These are phyloP conservation scores for Sesamia inferens DNA, from an alignment of 2,888 invertebrate species.

Conservation along the genomic window DNA sequence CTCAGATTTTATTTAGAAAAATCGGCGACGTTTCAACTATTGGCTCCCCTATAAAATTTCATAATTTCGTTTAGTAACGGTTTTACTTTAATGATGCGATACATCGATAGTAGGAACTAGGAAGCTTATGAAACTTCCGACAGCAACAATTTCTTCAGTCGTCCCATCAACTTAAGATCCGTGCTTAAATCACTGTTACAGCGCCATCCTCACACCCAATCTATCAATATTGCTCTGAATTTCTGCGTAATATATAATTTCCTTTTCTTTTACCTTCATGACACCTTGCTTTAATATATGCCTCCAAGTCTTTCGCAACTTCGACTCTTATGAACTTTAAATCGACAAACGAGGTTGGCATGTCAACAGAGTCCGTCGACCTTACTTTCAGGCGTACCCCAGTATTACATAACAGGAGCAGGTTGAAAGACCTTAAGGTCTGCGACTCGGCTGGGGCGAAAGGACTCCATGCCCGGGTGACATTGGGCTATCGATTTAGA, in stretches of 20 bases:
- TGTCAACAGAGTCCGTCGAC: conserved; percentile 54
- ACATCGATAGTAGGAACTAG: conserved; percentile 23
- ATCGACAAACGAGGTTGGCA: conserved; percentile 53
- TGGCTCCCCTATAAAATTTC: no score
- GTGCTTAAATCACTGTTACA: conserved; percentile 4
- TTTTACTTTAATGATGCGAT: conserved; percentile 49
- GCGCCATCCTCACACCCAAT: background rate
- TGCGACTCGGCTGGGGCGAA: conserved; percentile 63
- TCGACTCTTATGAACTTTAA: conserved; percentile 32
- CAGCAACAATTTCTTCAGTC: conserved; percentile 10
- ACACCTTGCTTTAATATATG: background rate
- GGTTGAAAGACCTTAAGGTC: conserved; percentile 68
- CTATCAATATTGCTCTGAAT: background rate
- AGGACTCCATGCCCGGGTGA: conserved; percentile 66
- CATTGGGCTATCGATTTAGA: conserved; percentile 64
- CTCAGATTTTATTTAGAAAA: no score
- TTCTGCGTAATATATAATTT: background rate
- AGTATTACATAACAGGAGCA: conserved; percentile 61
- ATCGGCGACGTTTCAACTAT: no score
- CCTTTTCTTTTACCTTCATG: background rate
- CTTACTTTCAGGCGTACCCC: conserved; percentile 46
- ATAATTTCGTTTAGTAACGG: no score
- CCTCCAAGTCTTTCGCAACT: conserved; percentile 32
- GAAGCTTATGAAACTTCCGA: conserved; percentile 28
- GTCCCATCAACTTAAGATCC: conserved; percentile 6